Evolutionary conservation across 1,140 invertebrate species (phyloP).

Genomic region (Drosophila mojavensis): DNA sequence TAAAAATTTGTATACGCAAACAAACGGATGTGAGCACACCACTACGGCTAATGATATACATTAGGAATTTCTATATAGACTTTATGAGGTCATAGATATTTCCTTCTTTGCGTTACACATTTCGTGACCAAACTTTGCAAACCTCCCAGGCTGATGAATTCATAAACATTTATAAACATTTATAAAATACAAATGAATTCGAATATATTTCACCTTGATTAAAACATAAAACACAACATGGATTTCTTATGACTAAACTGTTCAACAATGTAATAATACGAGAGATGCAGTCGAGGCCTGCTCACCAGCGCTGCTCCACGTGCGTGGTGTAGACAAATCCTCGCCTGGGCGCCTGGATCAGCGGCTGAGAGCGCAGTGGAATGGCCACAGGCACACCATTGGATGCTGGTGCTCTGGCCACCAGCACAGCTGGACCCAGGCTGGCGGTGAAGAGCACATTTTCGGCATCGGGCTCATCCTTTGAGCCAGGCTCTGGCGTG

Average conservation of each 20-base stretch:
- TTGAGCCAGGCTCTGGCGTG: constrained; percentile 66
- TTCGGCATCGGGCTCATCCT: constrained; percentile 71
- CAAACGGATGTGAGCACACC: no score
- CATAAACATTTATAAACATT: not conserved
- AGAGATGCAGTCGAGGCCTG: not conserved
- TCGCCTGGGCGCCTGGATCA: constrained; percentile 38
- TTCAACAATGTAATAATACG: constrained; percentile 1
- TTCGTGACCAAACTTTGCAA: not conserved
- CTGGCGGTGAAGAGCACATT: constrained; percentile 66
- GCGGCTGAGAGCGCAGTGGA: constrained; percentile 61
- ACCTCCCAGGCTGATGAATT: not conserved
- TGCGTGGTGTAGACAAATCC: constrained; percentile 61
- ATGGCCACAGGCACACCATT: constrained; percentile 60
- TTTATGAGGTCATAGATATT: not conserved
- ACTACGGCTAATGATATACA: no score
- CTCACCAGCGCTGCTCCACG: constrained; percentile 70
- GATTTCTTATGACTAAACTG: not conserved
- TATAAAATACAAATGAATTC: not conserved
- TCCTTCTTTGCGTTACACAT: no score
- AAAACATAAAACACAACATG: not conserved
- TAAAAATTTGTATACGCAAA: no score
- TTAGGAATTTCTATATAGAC: no score
- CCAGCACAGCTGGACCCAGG: constrained; percentile 61
- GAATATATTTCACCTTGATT: not conserved
- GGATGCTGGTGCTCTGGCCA: constrained; percentile 44